Evolutionary conservation across 2,113 vertebrate genomes (phyloP).

Genomic region (Limnothrissa miodon): DNA sequence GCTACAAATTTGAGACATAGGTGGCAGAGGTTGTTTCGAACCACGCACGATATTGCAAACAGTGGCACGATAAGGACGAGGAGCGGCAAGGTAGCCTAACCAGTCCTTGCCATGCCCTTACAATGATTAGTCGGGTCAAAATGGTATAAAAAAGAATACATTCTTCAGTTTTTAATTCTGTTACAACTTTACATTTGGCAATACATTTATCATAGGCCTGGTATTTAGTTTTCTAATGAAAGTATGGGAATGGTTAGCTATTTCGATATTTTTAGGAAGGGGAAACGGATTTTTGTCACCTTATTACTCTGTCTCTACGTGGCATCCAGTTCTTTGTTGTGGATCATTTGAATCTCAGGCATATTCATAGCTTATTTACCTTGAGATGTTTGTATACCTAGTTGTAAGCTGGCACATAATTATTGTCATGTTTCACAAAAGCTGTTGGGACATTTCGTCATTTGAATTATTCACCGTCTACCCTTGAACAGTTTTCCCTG

Average conservation of each 20-base stretch:
- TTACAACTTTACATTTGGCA: no score
- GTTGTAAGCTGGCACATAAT: conserved; percentile 31
- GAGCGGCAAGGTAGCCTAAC: neutral
- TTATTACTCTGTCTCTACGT: neutral
- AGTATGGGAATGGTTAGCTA: neutral
- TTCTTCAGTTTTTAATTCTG: neutral
- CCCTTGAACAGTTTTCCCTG: conserved; percentile 41
- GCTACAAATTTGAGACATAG: conserved; percentile 11
- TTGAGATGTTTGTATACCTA: conserved; percentile 25
- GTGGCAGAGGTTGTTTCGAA: conserved; percentile 1
- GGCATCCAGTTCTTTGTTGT: conserved; percentile 16
- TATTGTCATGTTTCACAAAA: conserved; percentile 32
- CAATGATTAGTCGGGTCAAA: neutral
- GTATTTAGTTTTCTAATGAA: neutral
- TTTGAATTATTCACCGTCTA: conserved; percentile 47
- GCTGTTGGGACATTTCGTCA: conserved; percentile 24
- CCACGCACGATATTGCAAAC: neutral
- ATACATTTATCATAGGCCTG: neutral
- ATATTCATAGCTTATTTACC: conserved; percentile 16
- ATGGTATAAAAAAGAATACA: neutral
- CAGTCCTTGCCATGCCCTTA: neutral
- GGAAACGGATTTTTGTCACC: neutral
- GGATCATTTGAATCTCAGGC: conserved; percentile 18
- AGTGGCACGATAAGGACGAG: neutral
- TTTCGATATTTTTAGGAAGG: neutral